A percentile compares a stretch with the other conserved stretches of the same genome.
Evolutionary conservation across 2,113 vertebrate genomes (phyloP).

Genomic region (Heterochromis multidens): DNA sequence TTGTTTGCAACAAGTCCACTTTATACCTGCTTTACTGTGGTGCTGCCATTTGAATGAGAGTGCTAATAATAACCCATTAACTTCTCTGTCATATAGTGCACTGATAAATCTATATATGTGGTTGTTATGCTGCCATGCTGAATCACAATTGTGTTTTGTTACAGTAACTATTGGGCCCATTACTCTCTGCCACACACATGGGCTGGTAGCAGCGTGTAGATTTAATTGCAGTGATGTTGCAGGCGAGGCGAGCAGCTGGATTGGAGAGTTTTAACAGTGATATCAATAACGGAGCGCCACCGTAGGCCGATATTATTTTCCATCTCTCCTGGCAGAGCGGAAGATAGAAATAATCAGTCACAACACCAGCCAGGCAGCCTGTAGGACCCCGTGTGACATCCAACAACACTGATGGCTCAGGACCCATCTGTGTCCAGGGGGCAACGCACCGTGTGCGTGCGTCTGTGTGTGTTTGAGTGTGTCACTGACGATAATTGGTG

Average conservation of each 20-base stretch:
- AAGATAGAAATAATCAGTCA: conserved; percentile 76
- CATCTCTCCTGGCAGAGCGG: conserved; percentile 69
- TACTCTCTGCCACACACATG: conserved; percentile 71
- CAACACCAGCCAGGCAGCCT: conserved; percentile 58
- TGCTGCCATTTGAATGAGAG: conserved; percentile 31
- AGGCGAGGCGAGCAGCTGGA: conserved; percentile 67
- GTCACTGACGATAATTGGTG: conserved; percentile 43
- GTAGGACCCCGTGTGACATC: conserved; percentile 65
- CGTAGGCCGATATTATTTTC: conserved; percentile 67
- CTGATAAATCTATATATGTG: conserved; percentile 36
- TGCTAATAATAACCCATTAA: conserved; percentile 66
- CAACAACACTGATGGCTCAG: conserved; percentile 58
- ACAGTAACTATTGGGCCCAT: conserved; percentile 76
- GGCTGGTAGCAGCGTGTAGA: conserved; percentile 42
- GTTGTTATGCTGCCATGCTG: conserved; percentile 56
- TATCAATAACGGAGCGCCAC: conserved; percentile 71
- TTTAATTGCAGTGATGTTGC: conserved; percentile 70
- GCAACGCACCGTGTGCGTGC: not conserved
- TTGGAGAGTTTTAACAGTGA: conserved; percentile 63
- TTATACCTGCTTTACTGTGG: not conserved
- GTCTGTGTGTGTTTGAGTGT: conserved; percentile 2
- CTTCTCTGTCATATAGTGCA: conserved; percentile 31
- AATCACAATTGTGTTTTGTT: conserved; percentile 71
- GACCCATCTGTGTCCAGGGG: conserved; percentile 67
- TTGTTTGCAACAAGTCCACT: conserved; percentile 62